Evolutionary conservation across 2,888 invertebrate species (phyloP).

Genomic region (Latrodectus elegans): DNA sequence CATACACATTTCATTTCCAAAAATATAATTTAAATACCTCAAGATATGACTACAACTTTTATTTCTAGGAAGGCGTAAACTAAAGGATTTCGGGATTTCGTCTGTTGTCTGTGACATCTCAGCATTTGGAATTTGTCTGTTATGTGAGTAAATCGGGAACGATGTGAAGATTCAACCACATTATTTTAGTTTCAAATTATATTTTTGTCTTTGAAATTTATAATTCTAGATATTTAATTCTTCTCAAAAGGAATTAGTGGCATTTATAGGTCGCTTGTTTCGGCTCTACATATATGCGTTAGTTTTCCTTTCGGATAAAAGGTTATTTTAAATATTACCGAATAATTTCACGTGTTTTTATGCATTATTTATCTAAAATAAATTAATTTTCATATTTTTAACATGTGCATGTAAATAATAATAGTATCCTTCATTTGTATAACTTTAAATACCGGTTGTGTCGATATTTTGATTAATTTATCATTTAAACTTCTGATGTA

Average conservation of each 20-base stretch:
- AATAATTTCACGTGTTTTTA: background rate
- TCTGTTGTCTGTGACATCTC: constrained; percentile 15
- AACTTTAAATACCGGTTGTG: too few species aligned
- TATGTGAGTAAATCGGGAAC: constrained; percentile 55
- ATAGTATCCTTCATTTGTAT: background rate
- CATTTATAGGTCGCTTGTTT: constrained; percentile 48
- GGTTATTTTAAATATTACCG: constrained; percentile 1
- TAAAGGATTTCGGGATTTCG: constrained; percentile 44
- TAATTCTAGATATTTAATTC: background rate
- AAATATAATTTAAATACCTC: background rate
- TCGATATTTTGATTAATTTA: too few species aligned
- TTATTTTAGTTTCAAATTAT: constrained; percentile 8
- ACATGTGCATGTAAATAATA: background rate
- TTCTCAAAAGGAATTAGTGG: constrained; percentile 17
- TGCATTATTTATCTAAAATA: background rate
- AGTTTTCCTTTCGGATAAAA: constrained; percentile 2
- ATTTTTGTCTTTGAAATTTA: background rate
- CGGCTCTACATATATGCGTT: constrained; percentile 18
- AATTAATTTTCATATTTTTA: background rate
- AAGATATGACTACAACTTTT: constrained; percentile 37
- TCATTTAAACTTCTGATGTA: too few species aligned
- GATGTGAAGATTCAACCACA: constrained; percentile 16
- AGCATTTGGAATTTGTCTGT: constrained; percentile 36
- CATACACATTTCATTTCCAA: background rate
- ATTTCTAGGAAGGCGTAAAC: constrained; percentile 57